Conservation (phyloP, 2,113 vertebrate species). For the Oenanthe oenanthe region DNA sequence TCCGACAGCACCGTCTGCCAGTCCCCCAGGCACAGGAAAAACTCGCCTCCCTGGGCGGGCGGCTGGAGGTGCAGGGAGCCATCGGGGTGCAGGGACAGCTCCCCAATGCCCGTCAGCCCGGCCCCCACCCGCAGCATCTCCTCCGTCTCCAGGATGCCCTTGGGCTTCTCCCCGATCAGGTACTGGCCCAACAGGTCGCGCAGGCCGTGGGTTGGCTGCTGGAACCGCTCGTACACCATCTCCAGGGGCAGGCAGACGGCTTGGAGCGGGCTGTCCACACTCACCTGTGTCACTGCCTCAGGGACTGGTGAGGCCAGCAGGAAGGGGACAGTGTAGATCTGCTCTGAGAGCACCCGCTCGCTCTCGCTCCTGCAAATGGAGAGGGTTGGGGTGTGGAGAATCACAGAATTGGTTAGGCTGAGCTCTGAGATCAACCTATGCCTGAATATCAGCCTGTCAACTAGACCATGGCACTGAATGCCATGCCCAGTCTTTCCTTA, state of each 20-base stretch:
- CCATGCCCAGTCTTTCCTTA: not conserved
- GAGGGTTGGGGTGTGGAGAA: not conserved
- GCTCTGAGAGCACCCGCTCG: slow-evolving; percentile 79
- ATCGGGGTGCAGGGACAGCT: slow-evolving; percentile 80
- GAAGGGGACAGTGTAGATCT: slow-evolving; percentile 81
- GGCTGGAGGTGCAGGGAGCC: slow-evolving; percentile 81
- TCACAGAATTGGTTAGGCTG: not conserved
- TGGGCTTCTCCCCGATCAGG: slow-evolving; percentile 86
- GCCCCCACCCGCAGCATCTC: slow-evolving; percentile 87
- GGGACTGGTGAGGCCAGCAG: slow-evolving; percentile 51
- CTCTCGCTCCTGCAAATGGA: slow-evolving; percentile 79
- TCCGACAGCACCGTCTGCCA: slow-evolving; percentile 77
- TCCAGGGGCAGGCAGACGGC: slow-evolving; percentile 79
- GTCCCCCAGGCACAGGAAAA: slow-evolving; percentile 81
- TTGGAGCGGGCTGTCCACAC: slow-evolving; percentile 79
- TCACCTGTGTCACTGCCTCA: slow-evolving; percentile 43
- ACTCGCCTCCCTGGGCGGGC: slow-evolving; percentile 68
- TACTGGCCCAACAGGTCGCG: slow-evolving; percentile 83
- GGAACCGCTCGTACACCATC: slow-evolving; percentile 84
- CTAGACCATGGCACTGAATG: not conserved
- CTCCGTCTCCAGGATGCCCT: slow-evolving; percentile 87
- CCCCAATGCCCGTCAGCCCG: slow-evolving; percentile 81
- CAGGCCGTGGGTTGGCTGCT: slow-evolving; percentile 78
- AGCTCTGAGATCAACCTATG: not conserved
- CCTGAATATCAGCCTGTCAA: not conserved